phyloP scores from a whole-genome alignment of 2,113 vertebrate genomes.

The Eulemur macaco region DNA sequence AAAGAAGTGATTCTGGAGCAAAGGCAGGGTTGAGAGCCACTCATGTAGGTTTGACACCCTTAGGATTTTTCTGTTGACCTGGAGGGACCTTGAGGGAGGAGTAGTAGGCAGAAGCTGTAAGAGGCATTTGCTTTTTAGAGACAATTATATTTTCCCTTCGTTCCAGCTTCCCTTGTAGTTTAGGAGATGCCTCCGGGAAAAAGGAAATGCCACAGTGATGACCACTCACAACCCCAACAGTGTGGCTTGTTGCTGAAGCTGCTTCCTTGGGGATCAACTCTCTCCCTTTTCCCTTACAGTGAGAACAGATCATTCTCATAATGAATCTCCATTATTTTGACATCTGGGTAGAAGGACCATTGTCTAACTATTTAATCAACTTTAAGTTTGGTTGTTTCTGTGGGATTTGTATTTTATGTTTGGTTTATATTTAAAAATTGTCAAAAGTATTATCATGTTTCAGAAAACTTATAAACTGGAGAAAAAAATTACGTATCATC shows the following conservation, averaged over 20 bases:
- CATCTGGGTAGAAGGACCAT: background rate
- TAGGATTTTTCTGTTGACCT: background rate
- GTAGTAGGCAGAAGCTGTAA: background rate
- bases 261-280: background rate
- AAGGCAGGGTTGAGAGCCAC: background rate
- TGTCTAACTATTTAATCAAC: slow-evolving; percentile 2
- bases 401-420: background rate
- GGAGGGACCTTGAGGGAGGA: background rate
- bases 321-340: background rate
- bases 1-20: background rate
- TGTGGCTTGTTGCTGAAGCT: background rate
- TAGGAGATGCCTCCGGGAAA: background rate
- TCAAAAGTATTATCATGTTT: background rate
- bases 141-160: background rate
- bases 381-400: slow-evolving; percentile 24
- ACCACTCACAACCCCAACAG: background rate
- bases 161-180: background rate
- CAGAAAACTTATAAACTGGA: background rate
- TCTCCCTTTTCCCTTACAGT: background rate
- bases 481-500: background rate
- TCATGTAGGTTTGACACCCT: background rate
- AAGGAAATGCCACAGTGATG: background rate
- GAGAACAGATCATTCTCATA: background rate
- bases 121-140: background rate
- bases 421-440: slow-evolving; percentile 23